Percentiles rank a stretch among this genome's conserved stretches.
phyloP scores from a whole-genome alignment of 2,113 vertebrate genomes.

The Arvicanthis niloticus region DNA sequence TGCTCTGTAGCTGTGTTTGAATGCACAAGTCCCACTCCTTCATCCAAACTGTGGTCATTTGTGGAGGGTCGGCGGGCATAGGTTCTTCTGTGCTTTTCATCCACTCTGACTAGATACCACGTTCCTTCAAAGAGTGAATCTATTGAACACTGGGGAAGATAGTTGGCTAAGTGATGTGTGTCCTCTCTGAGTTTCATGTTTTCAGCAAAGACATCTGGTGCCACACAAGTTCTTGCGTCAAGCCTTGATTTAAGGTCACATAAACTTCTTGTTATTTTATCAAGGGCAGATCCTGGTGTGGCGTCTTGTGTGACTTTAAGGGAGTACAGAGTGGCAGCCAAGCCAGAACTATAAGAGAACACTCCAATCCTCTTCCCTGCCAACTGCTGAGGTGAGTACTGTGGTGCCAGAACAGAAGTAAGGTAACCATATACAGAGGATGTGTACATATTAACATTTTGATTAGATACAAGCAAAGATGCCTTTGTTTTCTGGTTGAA shows the following conservation, averaged over 20 bases:
- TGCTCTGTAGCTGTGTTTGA: conserved; percentile 90
- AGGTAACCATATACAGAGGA: conserved; percentile 98
- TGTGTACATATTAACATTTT: conserved; percentile 99
- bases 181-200: conserved; percentile 97
- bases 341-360: conserved; percentile 98
- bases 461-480: conserved; percentile 95
- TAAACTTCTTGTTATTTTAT: conserved; percentile 94
- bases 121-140: conserved; percentile 96
- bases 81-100: conserved; percentile 96
- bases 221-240: conserved; percentile 93
- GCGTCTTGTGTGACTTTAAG: conserved; percentile 95
- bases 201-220: conserved; percentile 93
- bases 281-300: conserved; percentile 95
- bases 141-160: conserved; percentile 91
- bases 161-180: conserved; percentile 95
- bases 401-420: conserved; percentile 92
- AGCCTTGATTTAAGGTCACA: conserved; percentile 93
- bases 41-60: conserved; percentile 89
- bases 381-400: conserved; percentile 92
- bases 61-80: conserved; percentile 90
- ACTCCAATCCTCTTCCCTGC: conserved; percentile 95
- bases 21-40: conserved; percentile 87
- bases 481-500: conserved; percentile 96
- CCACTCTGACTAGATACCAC: conserved; percentile 96
- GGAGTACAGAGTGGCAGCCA: conserved; percentile 97